Evolutionary conservation across 2,113 vertebrate genomes (phyloP).

Genomic region (Alces alces): DNA sequence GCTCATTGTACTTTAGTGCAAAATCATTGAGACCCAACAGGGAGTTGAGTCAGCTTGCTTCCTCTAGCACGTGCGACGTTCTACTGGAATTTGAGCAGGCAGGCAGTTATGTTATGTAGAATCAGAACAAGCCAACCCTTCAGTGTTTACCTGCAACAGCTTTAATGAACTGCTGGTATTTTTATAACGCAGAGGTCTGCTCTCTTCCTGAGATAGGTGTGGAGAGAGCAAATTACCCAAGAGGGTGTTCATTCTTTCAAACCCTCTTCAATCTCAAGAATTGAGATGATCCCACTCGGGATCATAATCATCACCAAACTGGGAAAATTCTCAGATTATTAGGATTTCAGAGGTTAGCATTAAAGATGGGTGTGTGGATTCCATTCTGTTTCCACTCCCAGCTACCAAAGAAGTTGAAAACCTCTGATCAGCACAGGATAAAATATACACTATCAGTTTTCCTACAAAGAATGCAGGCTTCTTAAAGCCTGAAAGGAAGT

Average conservation of each 20-base stretch:
- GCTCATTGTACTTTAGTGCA: slow-evolving; percentile 53
- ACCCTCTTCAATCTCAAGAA: background rate
- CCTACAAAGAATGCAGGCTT: slow-evolving; percentile 44
- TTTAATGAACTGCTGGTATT: background rate
- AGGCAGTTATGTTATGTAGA: background rate
- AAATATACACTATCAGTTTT: background rate
- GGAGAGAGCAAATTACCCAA: background rate
- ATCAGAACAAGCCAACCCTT: background rate
- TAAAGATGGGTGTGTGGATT: background rate
- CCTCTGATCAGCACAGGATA: background rate
- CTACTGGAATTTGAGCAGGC: background rate
- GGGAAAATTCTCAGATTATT: slow-evolving; percentile 21
- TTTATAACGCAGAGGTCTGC: background rate
- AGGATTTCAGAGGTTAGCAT: background rate
- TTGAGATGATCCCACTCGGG: background rate
- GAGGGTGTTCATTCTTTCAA: background rate
- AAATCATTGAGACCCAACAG: background rate
- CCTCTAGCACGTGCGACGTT: background rate
- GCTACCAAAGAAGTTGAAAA: background rate
- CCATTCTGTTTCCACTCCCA: background rate
- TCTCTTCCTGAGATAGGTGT: background rate
- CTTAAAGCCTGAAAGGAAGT: slow-evolving; percentile 66
- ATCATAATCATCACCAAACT: background rate
- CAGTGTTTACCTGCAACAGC: background rate
- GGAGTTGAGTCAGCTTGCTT: slow-evolving; percentile 16